phyloP scores from a whole-genome alignment of 2,888 invertebrate genomes.

The Muscina levida region DNA sequence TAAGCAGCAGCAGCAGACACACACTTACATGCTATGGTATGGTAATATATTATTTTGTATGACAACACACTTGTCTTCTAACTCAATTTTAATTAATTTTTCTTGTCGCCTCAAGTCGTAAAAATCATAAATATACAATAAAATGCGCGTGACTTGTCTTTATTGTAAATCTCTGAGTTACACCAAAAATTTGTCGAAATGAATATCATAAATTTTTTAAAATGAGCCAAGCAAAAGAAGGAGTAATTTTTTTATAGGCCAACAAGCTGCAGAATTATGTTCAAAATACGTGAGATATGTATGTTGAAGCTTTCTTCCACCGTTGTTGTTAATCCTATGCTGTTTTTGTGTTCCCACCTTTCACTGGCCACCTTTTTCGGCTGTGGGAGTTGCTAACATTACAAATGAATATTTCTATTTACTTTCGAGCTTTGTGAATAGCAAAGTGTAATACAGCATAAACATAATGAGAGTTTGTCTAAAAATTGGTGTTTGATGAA shows the following conservation, averaged over 20 bases:
- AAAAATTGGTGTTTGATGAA: conserved; percentile 9
- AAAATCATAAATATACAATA: conserved; percentile 51
- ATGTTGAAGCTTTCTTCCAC: too few relatives aligned
- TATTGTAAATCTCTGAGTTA: too few relatives aligned
- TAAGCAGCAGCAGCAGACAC: too few relatives aligned
- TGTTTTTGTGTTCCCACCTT: not conserved
- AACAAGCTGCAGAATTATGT: conserved; percentile 39
- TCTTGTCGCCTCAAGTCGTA: conserved; percentile 54
- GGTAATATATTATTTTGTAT: too few relatives aligned
- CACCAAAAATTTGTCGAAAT: too few relatives aligned
- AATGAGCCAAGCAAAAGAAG: too few relatives aligned
- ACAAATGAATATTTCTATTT: not conserved
- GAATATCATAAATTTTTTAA: too few relatives aligned
- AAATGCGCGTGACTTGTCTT: conserved; percentile 56
- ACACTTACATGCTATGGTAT: too few relatives aligned
- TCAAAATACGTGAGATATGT: conserved; percentile 53
- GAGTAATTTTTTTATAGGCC: too few relatives aligned
- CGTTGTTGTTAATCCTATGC: too few relatives aligned
- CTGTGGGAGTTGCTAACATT: not conserved
- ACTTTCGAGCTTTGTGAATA: not conserved
- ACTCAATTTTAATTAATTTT: conserved; percentile 60
- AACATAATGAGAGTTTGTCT: not conserved
- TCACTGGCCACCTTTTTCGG: not conserved
- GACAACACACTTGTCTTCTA: conserved; percentile 46
- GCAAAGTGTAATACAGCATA: not conserved